Percentiles rank a stretch among this genome's conserved stretches.
phyloP scores from a whole-genome alignment of 1,140 invertebrate genomes.

The Zaprionus nigranus region DNA sequence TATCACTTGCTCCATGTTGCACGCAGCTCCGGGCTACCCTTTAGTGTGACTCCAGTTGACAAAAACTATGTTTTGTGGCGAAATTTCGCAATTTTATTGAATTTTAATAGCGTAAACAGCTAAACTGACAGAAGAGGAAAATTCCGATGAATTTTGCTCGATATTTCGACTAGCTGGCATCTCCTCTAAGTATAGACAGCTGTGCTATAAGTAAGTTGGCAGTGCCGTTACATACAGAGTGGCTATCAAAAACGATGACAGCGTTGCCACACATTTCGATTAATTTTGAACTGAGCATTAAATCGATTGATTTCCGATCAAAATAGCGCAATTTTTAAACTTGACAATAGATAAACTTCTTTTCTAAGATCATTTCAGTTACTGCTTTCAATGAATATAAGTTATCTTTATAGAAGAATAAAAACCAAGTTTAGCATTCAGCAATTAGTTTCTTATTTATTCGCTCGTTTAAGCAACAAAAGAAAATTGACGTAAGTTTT shows the following conservation, averaged over 20 bases:
- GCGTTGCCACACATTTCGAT: background rate
- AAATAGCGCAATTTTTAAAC: background rate
- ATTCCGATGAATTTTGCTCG: slow-evolving; percentile 31
- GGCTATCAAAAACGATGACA: background rate
- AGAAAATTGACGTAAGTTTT: slow-evolving; percentile 44
- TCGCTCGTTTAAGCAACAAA: slow-evolving; percentile 53
- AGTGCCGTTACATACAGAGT: background rate
- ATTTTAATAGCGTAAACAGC: slow-evolving; percentile 37
- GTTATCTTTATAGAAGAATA: slow-evolving; percentile 9
- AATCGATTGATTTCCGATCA: background rate
- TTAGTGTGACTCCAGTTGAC: background rate
- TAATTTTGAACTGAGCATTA: background rate
- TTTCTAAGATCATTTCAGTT: background rate
- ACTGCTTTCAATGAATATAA: background rate
- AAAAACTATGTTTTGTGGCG: background rate
- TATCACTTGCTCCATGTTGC: slow-evolving; percentile 37
- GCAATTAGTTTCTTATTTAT: slow-evolving; percentile 19
- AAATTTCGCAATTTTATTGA: slow-evolving; percentile 1
- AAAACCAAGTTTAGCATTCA: background rate
- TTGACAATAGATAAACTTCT: background rate
- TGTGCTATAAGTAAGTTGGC: slow-evolving; percentile 21
- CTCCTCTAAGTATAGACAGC: slow-evolving; percentile 23
- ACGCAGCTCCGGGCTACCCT: background rate
- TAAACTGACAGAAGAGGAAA: slow-evolving; percentile 22
- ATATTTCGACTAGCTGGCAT: slow-evolving; percentile 31